These are phyloP conservation scores for Platyscapa corneri DNA, from an alignment of 1,140 invertebrate genomes.

Conservation along the genomic window DNA sequence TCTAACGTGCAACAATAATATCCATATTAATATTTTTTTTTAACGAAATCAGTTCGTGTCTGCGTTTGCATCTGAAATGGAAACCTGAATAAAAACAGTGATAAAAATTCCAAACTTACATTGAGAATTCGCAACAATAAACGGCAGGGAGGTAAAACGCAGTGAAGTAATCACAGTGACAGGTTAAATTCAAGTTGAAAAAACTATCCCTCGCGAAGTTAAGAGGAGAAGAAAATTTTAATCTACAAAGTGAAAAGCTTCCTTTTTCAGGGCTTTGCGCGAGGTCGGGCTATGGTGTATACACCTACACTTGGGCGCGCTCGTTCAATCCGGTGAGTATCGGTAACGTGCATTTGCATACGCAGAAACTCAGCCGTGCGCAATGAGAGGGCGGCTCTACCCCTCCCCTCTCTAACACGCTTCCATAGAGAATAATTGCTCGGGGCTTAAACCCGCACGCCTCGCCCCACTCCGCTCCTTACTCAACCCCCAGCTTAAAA, in stretches of 20 bases:
- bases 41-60: too few species aligned
- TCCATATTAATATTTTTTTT: too few species aligned
- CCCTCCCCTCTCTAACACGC: background rate
- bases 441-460: background rate
- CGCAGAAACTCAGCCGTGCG: conserved; percentile 7
- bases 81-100: background rate
- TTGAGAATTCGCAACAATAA: background rate
- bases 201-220: background rate
- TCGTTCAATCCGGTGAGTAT: conserved; percentile 14
- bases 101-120: background rate
- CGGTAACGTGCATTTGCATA: conserved; percentile 33
- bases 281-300: background rate
- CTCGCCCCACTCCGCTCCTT: background rate
- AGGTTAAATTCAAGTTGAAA: background rate
- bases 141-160: background rate
- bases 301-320: background rate
- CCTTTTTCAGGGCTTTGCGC: background rate
- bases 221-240: conserved; percentile 16
- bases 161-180: background rate
- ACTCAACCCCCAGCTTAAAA: conserved; percentile 4
- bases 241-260: conserved; percentile 14
- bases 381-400: background rate
- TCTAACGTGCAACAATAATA: too few species aligned
- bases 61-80: background rate
- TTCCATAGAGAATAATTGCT: conserved; percentile 34